Base-by-base conservation (phyloP, 2,797 vertebrate genomes). In the Mormyrus hasselquistii region DNA sequence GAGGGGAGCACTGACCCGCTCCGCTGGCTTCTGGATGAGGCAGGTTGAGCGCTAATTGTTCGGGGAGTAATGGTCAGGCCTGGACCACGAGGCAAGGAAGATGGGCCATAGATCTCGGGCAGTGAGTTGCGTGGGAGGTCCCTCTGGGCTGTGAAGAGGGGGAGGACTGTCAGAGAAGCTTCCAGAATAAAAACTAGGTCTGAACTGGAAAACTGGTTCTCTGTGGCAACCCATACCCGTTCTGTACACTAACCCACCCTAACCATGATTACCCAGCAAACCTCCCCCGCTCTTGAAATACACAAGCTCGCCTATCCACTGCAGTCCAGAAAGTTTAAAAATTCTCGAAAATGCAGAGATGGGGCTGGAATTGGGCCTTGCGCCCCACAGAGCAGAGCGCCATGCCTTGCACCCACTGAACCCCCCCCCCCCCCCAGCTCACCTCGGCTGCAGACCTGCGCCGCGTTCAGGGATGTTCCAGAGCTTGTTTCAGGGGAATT, bases 1-100 rank as follows among this genome's bases (percentile, higher is more conserved):
- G 34, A 49, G 2, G 44, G 34, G 50, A 2, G 44, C 38, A 94
- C 97, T 96, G 91, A 99, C 73, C 85, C 94, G 92, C 94, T 92
- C 90, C 93, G 92, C 89, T 92, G 91, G 93, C 93, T 94, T 22
- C 85, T 87, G 87, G 91, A n/a, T 83, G 94, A 52, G 16, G 96
- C 92, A 76, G 94, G 90, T 90, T 96, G 97, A 90, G 94, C 92
- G 92, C 92, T 95, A 90, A 92, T 89, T 93, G 96, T 96, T 93
- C 95, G 95, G 50, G 94, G 95, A 89, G 95, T 73, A 94, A 97
- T 89, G 92, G 98, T 99, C 98, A 99, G 99, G 92, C 98, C 98
- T 96, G 96, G 94, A 94, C 94, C 91, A 91, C 95, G 94, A 49
- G 94, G 87, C 0, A 93, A 92, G 59, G 91, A 94, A 14, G 95